phyloP scores from a whole-genome alignment of 2,113 vertebrate species.

The Pongo pygmaeus region DNA sequence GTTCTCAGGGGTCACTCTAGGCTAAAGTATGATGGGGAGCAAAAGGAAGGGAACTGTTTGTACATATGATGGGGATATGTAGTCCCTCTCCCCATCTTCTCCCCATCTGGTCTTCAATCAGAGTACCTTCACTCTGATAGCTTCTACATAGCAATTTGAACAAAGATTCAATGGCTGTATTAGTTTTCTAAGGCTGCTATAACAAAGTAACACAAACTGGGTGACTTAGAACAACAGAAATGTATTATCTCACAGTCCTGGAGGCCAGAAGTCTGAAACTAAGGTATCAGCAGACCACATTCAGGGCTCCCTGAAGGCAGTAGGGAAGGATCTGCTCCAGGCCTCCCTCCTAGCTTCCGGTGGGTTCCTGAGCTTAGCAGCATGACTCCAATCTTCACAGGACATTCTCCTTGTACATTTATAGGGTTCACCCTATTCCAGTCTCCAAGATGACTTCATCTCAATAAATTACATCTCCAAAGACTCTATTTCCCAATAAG shows the following conservation, averaged over 20 bases:
- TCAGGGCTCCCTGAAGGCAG: neutral
- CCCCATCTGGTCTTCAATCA: neutral
- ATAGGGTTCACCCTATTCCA: neutral
- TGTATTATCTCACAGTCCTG: neutral
- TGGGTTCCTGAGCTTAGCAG: neutral
- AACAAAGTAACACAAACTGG: neutral
- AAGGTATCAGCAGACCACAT: neutral
- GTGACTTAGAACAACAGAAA: neutral
- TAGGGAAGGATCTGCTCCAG: neutral
- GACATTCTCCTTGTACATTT: neutral
- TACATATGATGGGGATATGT: rapidly evolving
- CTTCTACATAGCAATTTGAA: neutral
- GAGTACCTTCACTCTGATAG: neutral
- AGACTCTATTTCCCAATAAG: neutral
- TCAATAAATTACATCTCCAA: neutral
- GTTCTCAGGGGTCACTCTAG: neutral
- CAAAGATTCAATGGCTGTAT: neutral
- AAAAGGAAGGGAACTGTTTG: neutral
- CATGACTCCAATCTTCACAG: neutral
- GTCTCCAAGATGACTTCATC: neutral
- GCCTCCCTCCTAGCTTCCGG: neutral
- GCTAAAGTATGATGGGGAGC: no score
- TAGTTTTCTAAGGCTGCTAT: neutral
- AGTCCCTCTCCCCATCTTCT: neutral
- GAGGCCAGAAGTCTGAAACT: neutral